These are phyloP conservation scores for Cheirogaleus medius DNA, from an alignment of 2,113 vertebrate species.

Conservation along the genomic window DNA sequence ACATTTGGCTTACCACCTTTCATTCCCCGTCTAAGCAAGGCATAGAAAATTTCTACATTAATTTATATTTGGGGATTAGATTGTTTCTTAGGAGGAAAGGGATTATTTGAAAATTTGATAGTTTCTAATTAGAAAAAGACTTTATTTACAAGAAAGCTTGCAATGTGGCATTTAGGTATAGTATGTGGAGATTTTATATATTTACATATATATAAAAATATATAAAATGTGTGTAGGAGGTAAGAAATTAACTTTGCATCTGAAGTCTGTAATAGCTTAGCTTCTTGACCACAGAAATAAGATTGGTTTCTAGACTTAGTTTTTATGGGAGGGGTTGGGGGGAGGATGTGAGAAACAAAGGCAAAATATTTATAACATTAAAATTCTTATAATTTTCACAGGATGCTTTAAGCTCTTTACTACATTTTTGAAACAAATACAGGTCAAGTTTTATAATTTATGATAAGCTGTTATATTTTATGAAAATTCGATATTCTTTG, in stretches of 20 bases:
- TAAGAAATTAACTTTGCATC: neutral
- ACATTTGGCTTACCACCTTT: slow-evolving; percentile 29
- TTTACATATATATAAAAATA: neutral
- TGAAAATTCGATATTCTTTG: slow-evolving; percentile 11
- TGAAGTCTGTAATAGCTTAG: neutral
- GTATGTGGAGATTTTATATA: neutral
- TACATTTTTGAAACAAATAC: slow-evolving; percentile 26
- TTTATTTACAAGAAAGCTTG: neutral
- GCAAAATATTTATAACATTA: slow-evolving; percentile 27
- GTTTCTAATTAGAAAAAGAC: slow-evolving; percentile 41
- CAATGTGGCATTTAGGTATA: neutral
- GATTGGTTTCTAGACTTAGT: neutral
- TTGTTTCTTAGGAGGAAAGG: slow-evolving; percentile 34
- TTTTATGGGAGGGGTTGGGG: neutral
- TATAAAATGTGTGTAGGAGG: neutral
- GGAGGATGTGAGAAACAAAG: neutral
- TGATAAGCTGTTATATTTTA: slow-evolving; percentile 15
- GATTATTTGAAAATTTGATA: slow-evolving; percentile 49
- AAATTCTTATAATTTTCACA: slow-evolving; percentile 15
- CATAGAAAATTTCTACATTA: neutral
- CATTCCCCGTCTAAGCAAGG: neutral
- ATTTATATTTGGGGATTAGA: slow-evolving; percentile 33
- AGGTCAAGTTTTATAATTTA: neutral
- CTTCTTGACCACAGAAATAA: slow-evolving; percentile 24
- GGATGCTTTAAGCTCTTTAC: slow-evolving; percentile 24